Evolutionary conservation across 2,113 vertebrate species (phyloP), one percentile per base, ranked within the genome.

Genomic region (Calyptommatus sinebrachiatus): DNA sequence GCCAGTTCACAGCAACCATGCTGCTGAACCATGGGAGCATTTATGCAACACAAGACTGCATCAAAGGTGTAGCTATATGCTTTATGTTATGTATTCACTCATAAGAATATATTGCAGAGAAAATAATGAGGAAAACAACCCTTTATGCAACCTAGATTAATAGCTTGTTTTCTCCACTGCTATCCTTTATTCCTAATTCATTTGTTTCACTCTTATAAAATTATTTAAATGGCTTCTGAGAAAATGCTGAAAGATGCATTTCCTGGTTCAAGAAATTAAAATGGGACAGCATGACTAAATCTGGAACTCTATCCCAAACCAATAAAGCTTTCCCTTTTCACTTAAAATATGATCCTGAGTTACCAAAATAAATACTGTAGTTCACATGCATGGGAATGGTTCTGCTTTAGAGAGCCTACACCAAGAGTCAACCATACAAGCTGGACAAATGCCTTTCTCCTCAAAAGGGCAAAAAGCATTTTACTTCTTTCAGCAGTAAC

Each of bases 221-320:
- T 80, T 87, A 74, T 67, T 46, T 24, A 21, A 29, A 63, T 65
- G 22, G 46, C 7, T 0, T 82, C 48, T 73, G 62, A 83, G 1
- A 72, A 61, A 77, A 77, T 26, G 41, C 66, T 75, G 45, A 91
- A 79, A 86, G 35, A 21, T 60, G 79, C 1, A 53, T 76, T 48
- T 65, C 73, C 41, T 69, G 35, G 10, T 21, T 62, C 77, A 65
- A 62, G 65, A 3, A 89, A 82, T 81, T 41, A 78, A 84, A 10
- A 11, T 35, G 76, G 83, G 12, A 11, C 83, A 78, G 16, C 53
- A 8, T 14, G 3, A 48, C 16, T 18, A 63, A 28, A 84, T 45
- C 20, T 35, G 18, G 48, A 50, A 57, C 53, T 57, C 53, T 18
- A 57, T 57, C 12, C 53, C 53, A 57, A 68, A 77, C 48, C 14